Percentiles rank a stretch among this genome's conserved stretches.
These are phyloP conservation scores for Perdita meconis DNA, from an alignment of 2,888 invertebrate genomes.

Conservation along the genomic window DNA sequence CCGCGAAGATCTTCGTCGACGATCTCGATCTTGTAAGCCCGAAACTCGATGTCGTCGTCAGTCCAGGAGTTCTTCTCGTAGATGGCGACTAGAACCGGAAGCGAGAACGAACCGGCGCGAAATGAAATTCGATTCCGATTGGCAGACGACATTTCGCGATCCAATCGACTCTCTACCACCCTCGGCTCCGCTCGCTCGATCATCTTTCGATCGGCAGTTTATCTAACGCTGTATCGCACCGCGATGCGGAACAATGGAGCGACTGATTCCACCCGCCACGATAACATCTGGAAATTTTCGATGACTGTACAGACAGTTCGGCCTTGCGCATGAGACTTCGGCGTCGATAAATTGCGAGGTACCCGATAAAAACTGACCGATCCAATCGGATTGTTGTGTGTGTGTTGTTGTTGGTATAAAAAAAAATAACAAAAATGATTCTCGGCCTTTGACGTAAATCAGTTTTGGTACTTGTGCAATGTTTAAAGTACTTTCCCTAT, in stretches of 20 bases:
- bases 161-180: not conserved
- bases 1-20: not conserved
- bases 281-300: not conserved
- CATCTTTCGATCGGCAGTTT: not conserved
- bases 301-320: not conserved
- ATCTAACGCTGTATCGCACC: not conserved
- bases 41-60: not conserved
- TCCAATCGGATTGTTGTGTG: too few relatives aligned
- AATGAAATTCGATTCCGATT: constrained; percentile 3
- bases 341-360: not conserved
- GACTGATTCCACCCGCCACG: not conserved
- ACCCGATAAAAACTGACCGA: too few relatives aligned
- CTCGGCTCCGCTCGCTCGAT: not conserved
- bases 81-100: not conserved
- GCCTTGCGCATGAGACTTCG: not conserved
- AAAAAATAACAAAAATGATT: too few relatives aligned
- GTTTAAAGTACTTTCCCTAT: too few relatives aligned
- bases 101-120: not conserved
- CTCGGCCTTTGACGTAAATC: too few relatives aligned
- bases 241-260: not conserved
- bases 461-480: too few relatives aligned
- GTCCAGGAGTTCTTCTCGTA: not conserved
- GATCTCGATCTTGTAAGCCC: not conserved
- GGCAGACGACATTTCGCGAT: not conserved
- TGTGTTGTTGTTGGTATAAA: too few relatives aligned